Base-by-base conservation (phyloP, 1,140 invertebrate genomes). In the Melitaea cinxia region DNA sequence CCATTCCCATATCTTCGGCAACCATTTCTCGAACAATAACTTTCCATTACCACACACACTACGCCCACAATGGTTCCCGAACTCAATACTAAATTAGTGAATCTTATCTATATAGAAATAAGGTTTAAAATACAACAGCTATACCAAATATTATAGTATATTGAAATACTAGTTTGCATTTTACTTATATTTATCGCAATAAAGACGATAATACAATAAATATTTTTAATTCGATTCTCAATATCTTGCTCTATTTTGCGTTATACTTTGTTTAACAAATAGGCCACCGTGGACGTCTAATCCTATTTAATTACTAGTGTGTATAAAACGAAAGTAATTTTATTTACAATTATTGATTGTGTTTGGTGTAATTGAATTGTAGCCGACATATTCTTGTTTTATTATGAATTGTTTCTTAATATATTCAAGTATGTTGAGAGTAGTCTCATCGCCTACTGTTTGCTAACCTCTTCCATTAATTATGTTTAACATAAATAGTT, bases 11-110 rank as follows among this genome's bases (percentile, higher is more conserved):
- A 68, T 68, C 66, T 68, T 68, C 56, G 10, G 26, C 49, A 59
- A 64, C 60, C 42, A 65, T 65, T 65, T 56, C 55, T 68, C 55
- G 55, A 64, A 63, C 66, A 68, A 68, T 68, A 64, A 63, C 60
- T 62, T 68, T 64, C 60, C 57, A 68, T 68, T 64, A 68, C 66
- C 37, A 58, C 54, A 63, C 37, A 58, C 54, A 63, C 49, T 17
- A 64, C 66, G 60, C 66, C 66, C 66, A 64, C 66, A 53, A 30
- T 24, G n/a, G 39, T 37, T 64, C 61, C 61, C 33, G 30, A 19
- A 26, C 54, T 23, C 28, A 42, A 14, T 3, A 49, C 6, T 17
- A 33, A 30, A 28, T 12, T 30, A 30, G 17, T 28, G 14, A 24
- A 49, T 42, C 39, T 49, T 42, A 58, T 42, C 5, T 4, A 4